These are phyloP conservation scores for Leistus spinibarbis DNA, from an alignment of 2,888 invertebrate genomes.

Conservation along the genomic window DNA sequence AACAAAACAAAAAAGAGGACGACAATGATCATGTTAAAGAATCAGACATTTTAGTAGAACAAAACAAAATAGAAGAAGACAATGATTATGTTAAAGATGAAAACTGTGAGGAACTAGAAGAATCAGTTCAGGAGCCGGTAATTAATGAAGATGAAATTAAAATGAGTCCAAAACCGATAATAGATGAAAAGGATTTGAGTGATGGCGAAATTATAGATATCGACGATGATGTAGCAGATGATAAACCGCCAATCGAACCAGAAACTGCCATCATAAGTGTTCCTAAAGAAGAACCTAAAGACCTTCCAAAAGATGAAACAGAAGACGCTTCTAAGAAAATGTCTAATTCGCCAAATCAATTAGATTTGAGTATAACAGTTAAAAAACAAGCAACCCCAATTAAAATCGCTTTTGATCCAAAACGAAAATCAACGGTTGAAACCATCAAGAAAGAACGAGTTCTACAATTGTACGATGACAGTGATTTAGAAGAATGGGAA, in stretches of 20 bases:
- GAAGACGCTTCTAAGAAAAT: conserved; percentile 26
- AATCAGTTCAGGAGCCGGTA: conserved; percentile 41
- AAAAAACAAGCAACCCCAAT: conserved; percentile 19
- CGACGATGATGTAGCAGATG: conserved; percentile 30
- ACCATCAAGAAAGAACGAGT: conserved; percentile 39
- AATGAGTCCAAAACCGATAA: conserved; percentile 50
- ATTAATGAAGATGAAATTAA: conserved; percentile 54
- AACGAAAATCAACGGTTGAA: conserved; percentile 40
- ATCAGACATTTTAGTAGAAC: conserved; percentile 44
- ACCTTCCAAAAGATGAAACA: conserved; percentile 37
- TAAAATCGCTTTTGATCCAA: conserved; percentile 29
- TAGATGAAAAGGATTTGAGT: not conserved
- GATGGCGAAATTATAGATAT: conserved; percentile 44
- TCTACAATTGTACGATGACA: conserved; percentile 40
- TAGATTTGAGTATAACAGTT: conserved; percentile 23
- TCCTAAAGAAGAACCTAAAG: conserved; percentile 39
- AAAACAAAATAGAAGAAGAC: conserved; percentile 56
- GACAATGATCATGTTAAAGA: conserved; percentile 38
- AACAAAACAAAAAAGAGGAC: conserved; percentile 38
- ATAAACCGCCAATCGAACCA: conserved; percentile 30
- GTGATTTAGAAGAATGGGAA: conserved; percentile 41
- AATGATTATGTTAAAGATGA: conserved; percentile 51
- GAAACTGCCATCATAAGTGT: conserved; percentile 20
- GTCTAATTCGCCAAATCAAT: conserved; percentile 5
- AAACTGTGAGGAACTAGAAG: not conserved